phyloP scores from a whole-genome alignment of 2,888 invertebrate species.

The Limnephilus auricula region DNA sequence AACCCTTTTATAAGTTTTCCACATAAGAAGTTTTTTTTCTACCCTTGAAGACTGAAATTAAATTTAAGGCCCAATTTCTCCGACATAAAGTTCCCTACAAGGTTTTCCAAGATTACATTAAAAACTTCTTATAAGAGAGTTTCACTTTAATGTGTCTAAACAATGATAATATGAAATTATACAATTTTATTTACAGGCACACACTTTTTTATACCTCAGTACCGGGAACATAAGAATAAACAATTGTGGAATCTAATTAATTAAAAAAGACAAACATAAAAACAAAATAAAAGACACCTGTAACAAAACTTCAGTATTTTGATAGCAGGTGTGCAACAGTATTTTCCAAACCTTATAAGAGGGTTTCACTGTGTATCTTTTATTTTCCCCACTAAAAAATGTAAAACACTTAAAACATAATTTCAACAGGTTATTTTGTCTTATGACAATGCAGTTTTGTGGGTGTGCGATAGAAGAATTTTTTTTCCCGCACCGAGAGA shows the following conservation, averaged over 20 bases:
- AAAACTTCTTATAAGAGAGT: too few species aligned
- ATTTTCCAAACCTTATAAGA: neutral
- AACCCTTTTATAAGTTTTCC: too few species aligned
- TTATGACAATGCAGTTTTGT: too few species aligned
- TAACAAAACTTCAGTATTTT: neutral
- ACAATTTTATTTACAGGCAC: neutral
- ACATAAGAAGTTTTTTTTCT: too few species aligned
- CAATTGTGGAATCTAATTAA: neutral
- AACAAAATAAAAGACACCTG: neutral
- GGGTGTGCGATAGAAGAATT: neutral
- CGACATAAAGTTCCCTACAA: too few species aligned
- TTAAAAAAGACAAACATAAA: neutral
- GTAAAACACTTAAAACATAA: neutral
- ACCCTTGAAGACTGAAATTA: too few species aligned
- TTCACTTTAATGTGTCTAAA: neutral
- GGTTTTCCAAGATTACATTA: too few species aligned
- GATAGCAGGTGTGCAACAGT: neutral
- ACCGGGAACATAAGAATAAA: neutral
- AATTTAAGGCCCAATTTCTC: too few species aligned
- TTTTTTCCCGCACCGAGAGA: neutral
- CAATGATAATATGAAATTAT: neutral
- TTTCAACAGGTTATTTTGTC: slow-evolving; percentile 67
- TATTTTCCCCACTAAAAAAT: neutral
- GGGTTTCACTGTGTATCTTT: neutral
- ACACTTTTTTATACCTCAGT: neutral